Conservation (phyloP, 2,113 vertebrate genomes). For the Malurus cyaneus region DNA sequence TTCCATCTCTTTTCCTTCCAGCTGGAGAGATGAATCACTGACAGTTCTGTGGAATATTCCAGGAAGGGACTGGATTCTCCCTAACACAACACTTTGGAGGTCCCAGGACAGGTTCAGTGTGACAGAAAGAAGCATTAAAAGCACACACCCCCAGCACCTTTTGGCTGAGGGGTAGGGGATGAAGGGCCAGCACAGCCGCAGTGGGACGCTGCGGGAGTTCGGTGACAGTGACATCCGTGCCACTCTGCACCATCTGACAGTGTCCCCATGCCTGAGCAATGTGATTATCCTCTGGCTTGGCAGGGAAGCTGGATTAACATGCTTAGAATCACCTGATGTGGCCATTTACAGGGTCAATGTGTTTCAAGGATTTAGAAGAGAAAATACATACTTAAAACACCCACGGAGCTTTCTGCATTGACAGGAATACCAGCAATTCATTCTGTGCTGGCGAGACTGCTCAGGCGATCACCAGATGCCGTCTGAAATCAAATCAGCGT, state of each 20-base stretch:
- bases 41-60: background rate
- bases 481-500: background rate
- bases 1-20: background rate
- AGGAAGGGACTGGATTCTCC: background rate
- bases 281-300: constrained; percentile 46
- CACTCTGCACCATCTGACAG: constrained; percentile 23
- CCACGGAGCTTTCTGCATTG: background rate
- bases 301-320: constrained; percentile 66
- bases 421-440: constrained; percentile 5
- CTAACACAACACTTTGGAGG: background rate
- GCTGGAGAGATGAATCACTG: background rate
- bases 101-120: background rate
- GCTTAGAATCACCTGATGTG: constrained; percentile 62
- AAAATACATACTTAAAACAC: constrained; percentile 12
- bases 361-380: constrained; percentile 52
- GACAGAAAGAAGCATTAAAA: background rate
- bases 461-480: background rate
- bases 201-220: background rate
- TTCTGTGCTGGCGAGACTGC: background rate
- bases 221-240: background rate
- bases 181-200: background rate
- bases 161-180: background rate
- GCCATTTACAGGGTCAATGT: constrained; percentile 59
- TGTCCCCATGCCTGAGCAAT: constrained; percentile 23
- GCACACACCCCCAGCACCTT: background rate